Conservation (phyloP, 1,140 invertebrate genomes). For the Choristoneura fumiferana region DNA sequence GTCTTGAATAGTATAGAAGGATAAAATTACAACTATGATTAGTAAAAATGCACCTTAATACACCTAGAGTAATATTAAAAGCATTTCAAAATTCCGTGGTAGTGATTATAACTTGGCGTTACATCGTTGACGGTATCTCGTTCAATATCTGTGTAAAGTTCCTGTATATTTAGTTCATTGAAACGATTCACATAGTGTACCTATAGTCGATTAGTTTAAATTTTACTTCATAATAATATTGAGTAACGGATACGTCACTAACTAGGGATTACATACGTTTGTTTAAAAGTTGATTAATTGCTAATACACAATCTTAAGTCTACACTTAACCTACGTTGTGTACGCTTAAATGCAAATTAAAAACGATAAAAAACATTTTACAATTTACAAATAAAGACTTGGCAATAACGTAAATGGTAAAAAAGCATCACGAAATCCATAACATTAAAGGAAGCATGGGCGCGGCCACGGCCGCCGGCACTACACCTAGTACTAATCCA, state of each 20-base stretch:
- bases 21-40: conserved; percentile 67
- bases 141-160: conserved; percentile 35
- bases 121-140: conserved; percentile 16
- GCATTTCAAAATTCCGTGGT: conserved; percentile 53
- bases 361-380: conserved; percentile 52
- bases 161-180: conserved; percentile 23
- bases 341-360: conserved; percentile 61
- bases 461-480: conserved; percentile 37
- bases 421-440: conserved; percentile 61
- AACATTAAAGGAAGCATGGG: conserved; percentile 72
- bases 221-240: conserved; percentile 38
- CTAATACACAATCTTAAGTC: conserved; percentile 61
- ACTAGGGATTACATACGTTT: conserved; percentile 67
- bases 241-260: conserved; percentile 53
- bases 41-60: conserved; percentile 73
- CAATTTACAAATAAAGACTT: conserved; percentile 43
- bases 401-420: conserved; percentile 64
- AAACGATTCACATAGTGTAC: conserved; percentile 20
- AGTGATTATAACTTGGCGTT: conserved; percentile 29
- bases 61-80: conserved; percentile 58
- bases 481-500: conserved; percentile 30
- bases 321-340: conserved; percentile 61
- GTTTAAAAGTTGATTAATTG: conserved; percentile 67
- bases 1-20: conserved; percentile 64
- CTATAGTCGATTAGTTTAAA: conserved; percentile 36